These are phyloP conservation scores for Anagyrus pseudococci DNA, from an alignment of 2,888 invertebrate species.

Conservation along the genomic window DNA sequence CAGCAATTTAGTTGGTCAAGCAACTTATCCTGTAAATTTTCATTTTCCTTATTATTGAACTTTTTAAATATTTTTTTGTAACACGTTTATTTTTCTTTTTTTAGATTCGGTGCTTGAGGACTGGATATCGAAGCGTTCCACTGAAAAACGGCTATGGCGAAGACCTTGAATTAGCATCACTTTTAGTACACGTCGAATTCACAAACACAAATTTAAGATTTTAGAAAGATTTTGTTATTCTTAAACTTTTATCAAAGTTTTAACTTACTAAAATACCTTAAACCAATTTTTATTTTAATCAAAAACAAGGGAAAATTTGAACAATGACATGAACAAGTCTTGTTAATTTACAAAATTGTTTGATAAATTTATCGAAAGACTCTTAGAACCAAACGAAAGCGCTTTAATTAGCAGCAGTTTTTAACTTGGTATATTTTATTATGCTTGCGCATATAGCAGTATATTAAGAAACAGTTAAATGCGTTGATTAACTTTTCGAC, in stretches of 20 bases:
- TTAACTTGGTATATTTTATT: neutral
- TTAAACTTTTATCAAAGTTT: no score
- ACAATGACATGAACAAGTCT: no score
- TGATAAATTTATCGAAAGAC: neutral
- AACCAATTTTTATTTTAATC: no score
- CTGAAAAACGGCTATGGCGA: conserved; percentile 91
- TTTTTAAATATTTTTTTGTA: no score
- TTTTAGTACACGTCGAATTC: conserved; percentile 82
- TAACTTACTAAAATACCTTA: no score
- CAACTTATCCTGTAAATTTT: conserved; percentile 81
- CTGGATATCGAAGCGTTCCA: conserved; percentile 90
- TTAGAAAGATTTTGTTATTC: no score
- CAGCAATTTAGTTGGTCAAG: conserved; percentile 95
- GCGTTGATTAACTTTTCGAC: neutral
- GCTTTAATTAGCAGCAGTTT: neutral
- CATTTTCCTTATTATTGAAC: conserved; percentile 1
- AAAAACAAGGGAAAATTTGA: no score
- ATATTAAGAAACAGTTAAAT: neutral
- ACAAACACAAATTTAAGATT: conserved; percentile 20
- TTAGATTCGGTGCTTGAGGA: conserved; percentile 75
- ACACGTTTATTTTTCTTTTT: conserved; percentile 45
- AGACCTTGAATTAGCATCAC: conserved; percentile 88
- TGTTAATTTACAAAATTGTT: neutral
- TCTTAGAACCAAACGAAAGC: no score
- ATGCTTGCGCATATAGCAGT: conserved; percentile 3